These are phyloP conservation scores for Pyrrhia umbra DNA, from an alignment of 2,888 invertebrate genomes.

Conservation along the genomic window DNA sequence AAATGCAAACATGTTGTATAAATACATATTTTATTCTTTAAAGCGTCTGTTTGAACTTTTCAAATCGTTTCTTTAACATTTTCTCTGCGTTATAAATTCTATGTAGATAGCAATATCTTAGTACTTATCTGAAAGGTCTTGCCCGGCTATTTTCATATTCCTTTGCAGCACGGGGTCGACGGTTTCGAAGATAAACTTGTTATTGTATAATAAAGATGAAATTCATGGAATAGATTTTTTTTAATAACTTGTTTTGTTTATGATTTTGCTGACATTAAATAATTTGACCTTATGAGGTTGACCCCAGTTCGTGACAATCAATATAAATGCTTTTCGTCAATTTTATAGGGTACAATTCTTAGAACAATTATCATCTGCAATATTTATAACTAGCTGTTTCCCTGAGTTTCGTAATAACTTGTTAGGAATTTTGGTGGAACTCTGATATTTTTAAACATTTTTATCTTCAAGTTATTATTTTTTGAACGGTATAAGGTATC, in stretches of 20 bases:
- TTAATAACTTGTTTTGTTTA: conserved; percentile 7
- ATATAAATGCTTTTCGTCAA: conserved; percentile 18
- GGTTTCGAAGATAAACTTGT: conserved; percentile 32
- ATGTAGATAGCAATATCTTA: conserved; percentile 1
- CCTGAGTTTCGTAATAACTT: too few relatives aligned
- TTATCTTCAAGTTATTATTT: too few relatives aligned
- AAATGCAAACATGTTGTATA: not conserved
- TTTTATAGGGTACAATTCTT: not conserved
- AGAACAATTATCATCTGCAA: not conserved
- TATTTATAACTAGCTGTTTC: too few relatives aligned
- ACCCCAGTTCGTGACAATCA: not conserved
- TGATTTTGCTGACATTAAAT: not conserved
- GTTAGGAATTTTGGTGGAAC: too few relatives aligned
- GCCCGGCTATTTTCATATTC: conserved; percentile 12
- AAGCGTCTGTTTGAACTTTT: conserved; percentile 7
- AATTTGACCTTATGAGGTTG: conserved; percentile 20
- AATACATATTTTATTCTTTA: conserved; percentile 6
- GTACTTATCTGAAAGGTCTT: conserved; percentile 26
- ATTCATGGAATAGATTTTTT: conserved; percentile 29
- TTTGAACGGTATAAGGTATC: too few relatives aligned
- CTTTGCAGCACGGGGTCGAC: not conserved
- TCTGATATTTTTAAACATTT: too few relatives aligned
- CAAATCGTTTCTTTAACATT: conserved; percentile 1
- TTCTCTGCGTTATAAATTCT: not conserved
- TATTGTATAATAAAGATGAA: conserved; percentile 25